These are phyloP conservation scores for Uloborus diversus DNA, from an alignment of 1,140 invertebrate species.

Conservation along the genomic window DNA sequence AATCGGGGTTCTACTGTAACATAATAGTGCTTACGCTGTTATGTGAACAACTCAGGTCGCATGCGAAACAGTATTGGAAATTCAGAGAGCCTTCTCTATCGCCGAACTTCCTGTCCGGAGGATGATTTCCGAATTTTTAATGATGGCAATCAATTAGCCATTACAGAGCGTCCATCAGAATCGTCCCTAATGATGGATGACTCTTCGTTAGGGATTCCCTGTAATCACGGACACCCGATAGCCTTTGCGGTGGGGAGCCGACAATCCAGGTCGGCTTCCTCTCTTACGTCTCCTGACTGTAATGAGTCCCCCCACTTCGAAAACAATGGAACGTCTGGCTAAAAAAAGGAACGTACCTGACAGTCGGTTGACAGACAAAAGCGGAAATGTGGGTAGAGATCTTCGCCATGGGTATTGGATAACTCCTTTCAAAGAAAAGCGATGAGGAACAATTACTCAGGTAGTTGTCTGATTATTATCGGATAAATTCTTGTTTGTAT, in stretches of 20 bases:
- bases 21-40: too few species aligned
- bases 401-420: slow-evolving; percentile 6
- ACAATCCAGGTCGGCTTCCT: slow-evolving; percentile 19
- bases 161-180: slow-evolving; percentile 31
- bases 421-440: background rate
- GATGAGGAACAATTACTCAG: slow-evolving; percentile 12
- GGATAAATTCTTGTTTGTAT: background rate
- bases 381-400: too few species aligned
- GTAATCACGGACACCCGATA: slow-evolving; percentile 53
- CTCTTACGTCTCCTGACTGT: slow-evolving; percentile 30
- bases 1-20: too few species aligned
- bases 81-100: too few species aligned
- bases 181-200: slow-evolving; percentile 13
- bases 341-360: background rate
- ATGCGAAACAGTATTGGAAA: too few species aligned
- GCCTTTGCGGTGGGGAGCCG: slow-evolving; percentile 21
- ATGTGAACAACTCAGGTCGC: too few species aligned
- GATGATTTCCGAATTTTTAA: slow-evolving; percentile 51
- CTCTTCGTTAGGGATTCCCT: slow-evolving; percentile 11
- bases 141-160: slow-evolving; percentile 56
- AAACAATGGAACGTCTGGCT: background rate
- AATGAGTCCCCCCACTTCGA: slow-evolving; percentile 11
- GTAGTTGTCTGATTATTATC: background rate
- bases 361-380: slow-evolving; percentile 31
- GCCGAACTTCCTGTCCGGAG: too few species aligned